These are phyloP conservation scores for Neopelma chrysocephalum DNA, from an alignment of 2,797 vertebrate species.

Conservation along the genomic window DNA sequence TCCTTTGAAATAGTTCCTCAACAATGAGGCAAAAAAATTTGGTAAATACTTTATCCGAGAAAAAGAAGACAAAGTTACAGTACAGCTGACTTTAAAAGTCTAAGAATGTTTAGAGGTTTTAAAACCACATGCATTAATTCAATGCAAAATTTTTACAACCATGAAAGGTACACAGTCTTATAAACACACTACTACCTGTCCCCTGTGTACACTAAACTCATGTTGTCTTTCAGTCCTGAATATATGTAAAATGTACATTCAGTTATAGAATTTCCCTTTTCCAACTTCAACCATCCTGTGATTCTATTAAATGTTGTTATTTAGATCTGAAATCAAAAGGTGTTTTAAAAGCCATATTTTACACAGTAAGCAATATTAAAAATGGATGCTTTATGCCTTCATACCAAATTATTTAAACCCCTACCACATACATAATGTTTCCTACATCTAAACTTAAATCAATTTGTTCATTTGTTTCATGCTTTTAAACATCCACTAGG, in stretches of 20 bases:
- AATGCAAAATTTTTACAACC: background rate
- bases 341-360: background rate
- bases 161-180: background rate
- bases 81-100: background rate
- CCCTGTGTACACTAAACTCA: background rate
- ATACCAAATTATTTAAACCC: background rate
- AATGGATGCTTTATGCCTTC: background rate
- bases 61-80: background rate
- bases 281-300: background rate
- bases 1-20: background rate
- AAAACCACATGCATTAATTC: background rate
- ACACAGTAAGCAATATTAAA: background rate
- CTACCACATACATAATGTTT: background rate
- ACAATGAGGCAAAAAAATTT: background rate
- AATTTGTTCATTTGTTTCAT: background rate
- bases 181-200: background rate
- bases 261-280: background rate
- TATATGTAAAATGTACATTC: background rate
- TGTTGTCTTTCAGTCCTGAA: background rate
- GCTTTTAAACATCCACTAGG: background rate
- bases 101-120: background rate
- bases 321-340: background rate
- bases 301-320: background rate
- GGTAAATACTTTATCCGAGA: background rate
- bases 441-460: background rate